Base-by-base conservation (phyloP, 2,888 invertebrate species). In the Exocentrus adspersus region DNA sequence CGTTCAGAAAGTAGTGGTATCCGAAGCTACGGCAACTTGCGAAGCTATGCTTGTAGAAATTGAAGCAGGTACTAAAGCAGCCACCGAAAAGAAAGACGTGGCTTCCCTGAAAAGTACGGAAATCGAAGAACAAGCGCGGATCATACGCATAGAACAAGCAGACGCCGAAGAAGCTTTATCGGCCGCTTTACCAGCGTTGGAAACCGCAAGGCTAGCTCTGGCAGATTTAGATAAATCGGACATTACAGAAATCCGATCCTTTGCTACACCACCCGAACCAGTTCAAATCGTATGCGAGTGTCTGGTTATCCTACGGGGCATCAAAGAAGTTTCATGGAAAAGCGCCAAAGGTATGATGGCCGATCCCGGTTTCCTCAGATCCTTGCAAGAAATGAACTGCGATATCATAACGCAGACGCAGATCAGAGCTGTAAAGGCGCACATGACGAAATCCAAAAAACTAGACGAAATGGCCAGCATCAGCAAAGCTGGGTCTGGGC, bases 291-390 rank as follows among this genome's bases (percentile, higher is more conserved):
- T 97, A 0, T 94, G 94, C 78, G 96, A 97, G 80, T 95, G 95
- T 78, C 91, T 97, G 16, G 93, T 92, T 0, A 94, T 96, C 54
- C 86, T 97, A 61, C 88, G 91, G 67, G 93, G 93, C 1, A 85
- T 90, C 46, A 92, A 92, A 73, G 96, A 96, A 71, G 88, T 95
- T 2, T 92, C 89, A 43, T 97, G 96, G 96, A 95, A 95, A 80
- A 88, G 91, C 1, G 95, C 95, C 0, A 83, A 95, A 92, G 81
- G 93, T 88, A 93, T 97, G 91, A 95, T 97, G 95, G 89, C 93
- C 0, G 96, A 97, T 78, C 91, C 93, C 0, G 92, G 88, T 80
- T 97, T 96, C 82, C 81, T 97, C 32, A 86, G 87, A 54, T 87
- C 87, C 56, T 85, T 97, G 30, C 91, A 92, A 82, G 94, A 95